Evolutionary conservation across 2,888 invertebrate species (phyloP).

Genomic region (Pedicia rivosa): DNA sequence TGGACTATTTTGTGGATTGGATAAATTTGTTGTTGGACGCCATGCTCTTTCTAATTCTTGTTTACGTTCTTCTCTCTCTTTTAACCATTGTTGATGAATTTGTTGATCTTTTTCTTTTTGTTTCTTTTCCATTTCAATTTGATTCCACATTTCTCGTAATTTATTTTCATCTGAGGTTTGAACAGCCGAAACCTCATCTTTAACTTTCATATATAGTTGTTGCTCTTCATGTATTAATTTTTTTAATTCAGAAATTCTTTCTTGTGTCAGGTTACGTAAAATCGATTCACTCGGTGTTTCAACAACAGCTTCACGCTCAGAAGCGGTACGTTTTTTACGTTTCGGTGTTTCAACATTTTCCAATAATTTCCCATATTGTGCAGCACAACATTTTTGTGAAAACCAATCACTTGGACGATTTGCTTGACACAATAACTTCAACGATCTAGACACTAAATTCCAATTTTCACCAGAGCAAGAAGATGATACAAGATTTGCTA

Average conservation of each 20-base stretch:
- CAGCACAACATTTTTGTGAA: slow-evolving; percentile 78
- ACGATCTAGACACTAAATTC: slow-evolving; percentile 69
- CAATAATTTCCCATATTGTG: slow-evolving; percentile 68
- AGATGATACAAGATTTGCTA: slow-evolving; percentile 70
- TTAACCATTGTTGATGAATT: slow-evolving; percentile 41
- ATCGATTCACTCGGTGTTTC: slow-evolving; percentile 69
- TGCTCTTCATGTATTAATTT: slow-evolving; percentile 52
- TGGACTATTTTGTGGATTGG: slow-evolving; percentile 9
- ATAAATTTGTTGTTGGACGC: slow-evolving; percentile 27
- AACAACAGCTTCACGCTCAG: slow-evolving; percentile 26
- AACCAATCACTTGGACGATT: slow-evolving; percentile 74
- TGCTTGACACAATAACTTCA: slow-evolving; percentile 62
- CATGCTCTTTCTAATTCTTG: slow-evolving; percentile 43
- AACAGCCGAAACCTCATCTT: slow-evolving; percentile 36
- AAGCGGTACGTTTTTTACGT: slow-evolving; percentile 55
- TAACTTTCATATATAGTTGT: slow-evolving; percentile 54
- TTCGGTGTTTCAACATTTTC: slow-evolving; percentile 75
- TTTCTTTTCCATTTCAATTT: slow-evolving; percentile 56
- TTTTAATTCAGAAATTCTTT: slow-evolving; percentile 62
- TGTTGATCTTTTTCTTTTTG: slow-evolving; percentile 50
- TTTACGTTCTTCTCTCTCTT: slow-evolving; percentile 41
- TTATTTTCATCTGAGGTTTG: slow-evolving; percentile 49
- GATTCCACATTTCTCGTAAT: slow-evolving; percentile 54
- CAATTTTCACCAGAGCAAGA: slow-evolving; percentile 80
- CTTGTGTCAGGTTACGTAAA: slow-evolving; percentile 56